phyloP scores from a whole-genome alignment of 1,140 invertebrate species.

The Hycleus phaleratus region DNA sequence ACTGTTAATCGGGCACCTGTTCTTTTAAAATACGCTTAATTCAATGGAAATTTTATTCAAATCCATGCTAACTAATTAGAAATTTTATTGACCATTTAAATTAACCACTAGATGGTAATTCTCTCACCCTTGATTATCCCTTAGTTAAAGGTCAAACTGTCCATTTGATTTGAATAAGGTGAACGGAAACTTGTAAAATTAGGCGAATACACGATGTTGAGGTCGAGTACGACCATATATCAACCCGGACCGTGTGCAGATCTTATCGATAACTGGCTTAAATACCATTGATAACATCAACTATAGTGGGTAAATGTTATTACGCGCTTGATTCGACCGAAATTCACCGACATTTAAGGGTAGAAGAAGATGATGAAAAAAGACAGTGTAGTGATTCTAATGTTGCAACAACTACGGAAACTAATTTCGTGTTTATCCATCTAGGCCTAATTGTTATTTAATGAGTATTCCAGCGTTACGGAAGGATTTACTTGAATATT shows the following conservation, averaged over 20 bases:
- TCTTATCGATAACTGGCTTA: slow-evolving; percentile 10
- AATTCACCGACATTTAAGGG: neutral
- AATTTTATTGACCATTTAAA: no score
- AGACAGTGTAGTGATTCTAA: no score
- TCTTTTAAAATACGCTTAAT: no score
- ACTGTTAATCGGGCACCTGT: no score
- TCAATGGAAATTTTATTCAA: no score
- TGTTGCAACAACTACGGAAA: neutral
- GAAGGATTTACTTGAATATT: no score
- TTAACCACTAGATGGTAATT: no score
- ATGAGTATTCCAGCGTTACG: slow-evolving; percentile 2
- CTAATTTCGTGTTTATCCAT: slow-evolving; percentile 7
- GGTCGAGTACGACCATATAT: slow-evolving; percentile 9
- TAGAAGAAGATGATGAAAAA: no score
- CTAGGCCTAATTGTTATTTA: slow-evolving; percentile 10
- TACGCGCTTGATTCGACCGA: neutral
- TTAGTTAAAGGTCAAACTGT: slow-evolving; percentile 6
- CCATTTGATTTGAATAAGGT: slow-evolving; percentile 14
- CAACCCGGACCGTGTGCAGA: neutral
- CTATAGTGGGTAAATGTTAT: neutral
- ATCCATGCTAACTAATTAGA: no score
- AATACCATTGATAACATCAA: slow-evolving; percentile 9
- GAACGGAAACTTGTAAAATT: slow-evolving; percentile 10
- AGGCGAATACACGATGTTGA: slow-evolving; percentile 10
- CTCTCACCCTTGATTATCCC: no score